Evolutionary conservation across 1,140 invertebrate species (phyloP), one percentile per base, ranked within the genome.

Genomic region (Marisa cornuarietis): DNA sequence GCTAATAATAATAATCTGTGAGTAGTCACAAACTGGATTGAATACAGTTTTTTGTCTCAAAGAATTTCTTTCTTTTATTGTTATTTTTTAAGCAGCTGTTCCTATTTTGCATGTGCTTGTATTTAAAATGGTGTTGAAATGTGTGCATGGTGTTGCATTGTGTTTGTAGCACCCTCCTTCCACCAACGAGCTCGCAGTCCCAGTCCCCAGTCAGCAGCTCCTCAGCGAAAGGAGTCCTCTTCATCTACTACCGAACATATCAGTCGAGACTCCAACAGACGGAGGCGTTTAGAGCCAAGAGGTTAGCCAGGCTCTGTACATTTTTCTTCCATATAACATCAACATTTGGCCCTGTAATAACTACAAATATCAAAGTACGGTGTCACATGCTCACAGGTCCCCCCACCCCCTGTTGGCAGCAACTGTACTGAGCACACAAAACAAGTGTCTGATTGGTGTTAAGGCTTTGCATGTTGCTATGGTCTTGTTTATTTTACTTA

Each of bases 181-280:
- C 87, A 89, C 68, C 88, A 89, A 69, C 76, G 88, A 76, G 87
- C 86, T 14, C 74, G 88, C 61, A 89, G 88, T 78, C 88, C 88
- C 13, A 89, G 88, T 81, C 88, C 88, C 10, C 81, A 83, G 49
- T 71, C 71, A 31, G 62, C 73, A 14, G 71, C 79, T 7, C 82
- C 85, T 69, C 79, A 82, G 26, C 83, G 82, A n/a, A 87, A 87
- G 65, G 87, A 88, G 31, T 73, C 82, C 49, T 31, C 74, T 24
- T 24, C 76, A 63, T 61, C 73, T 26, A 22, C 22, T 58, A 77
- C 76, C 0, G 88, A 88, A 78, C 88, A 89, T 79, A 83, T 85
- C 69, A 89, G 88, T 79, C 81, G 88, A 63, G 88, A 89, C 71
- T 86, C 83, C 51, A 82, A 88, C 75, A 83, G 86, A 14, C 84